A percentile compares a stretch with the other conserved stretches of the same genome.
phyloP scores from a whole-genome alignment of 2,888 invertebrate genomes.

The Cantharis rustica region DNA sequence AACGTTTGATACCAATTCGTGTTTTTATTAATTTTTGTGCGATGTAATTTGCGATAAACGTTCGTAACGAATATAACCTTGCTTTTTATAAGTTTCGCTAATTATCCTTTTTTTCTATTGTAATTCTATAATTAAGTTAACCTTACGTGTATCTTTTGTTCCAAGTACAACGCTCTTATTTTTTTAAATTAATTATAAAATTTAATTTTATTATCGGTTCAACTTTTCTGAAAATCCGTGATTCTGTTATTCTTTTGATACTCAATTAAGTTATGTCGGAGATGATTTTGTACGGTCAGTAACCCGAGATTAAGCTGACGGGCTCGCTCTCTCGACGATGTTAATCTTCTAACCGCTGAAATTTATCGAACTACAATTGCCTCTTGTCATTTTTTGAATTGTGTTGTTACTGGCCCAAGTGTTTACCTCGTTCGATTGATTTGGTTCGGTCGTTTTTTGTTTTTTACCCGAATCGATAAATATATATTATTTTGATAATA shows the following conservation, averaged over 20 bases:
- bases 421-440: not conserved
- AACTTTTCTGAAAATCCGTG: not conserved
- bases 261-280: not conserved
- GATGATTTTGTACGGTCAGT: conserved; percentile 22
- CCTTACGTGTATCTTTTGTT: not conserved
- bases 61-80: not conserved
- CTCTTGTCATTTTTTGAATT: conserved; percentile 1
- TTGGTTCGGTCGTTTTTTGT: not conserved
- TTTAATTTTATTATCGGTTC: not conserved
- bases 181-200: not conserved
- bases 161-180: not conserved
- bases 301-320: conserved; percentile 19
- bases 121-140: not conserved
- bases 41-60: not conserved
- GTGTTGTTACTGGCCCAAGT: not conserved
- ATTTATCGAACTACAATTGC: conserved; percentile 18
- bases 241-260: not conserved
- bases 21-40: not conserved
- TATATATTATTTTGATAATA: no score
- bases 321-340: conserved; percentile 17
- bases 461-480: no score
- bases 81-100: not conserved
- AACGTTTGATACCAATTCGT: not conserved
- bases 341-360: conserved; percentile 31
- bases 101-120: not conserved